These are phyloP conservation scores for Tinamus major DNA, from an alignment of 2,797 vertebrate genomes.

Conservation along the genomic window DNA sequence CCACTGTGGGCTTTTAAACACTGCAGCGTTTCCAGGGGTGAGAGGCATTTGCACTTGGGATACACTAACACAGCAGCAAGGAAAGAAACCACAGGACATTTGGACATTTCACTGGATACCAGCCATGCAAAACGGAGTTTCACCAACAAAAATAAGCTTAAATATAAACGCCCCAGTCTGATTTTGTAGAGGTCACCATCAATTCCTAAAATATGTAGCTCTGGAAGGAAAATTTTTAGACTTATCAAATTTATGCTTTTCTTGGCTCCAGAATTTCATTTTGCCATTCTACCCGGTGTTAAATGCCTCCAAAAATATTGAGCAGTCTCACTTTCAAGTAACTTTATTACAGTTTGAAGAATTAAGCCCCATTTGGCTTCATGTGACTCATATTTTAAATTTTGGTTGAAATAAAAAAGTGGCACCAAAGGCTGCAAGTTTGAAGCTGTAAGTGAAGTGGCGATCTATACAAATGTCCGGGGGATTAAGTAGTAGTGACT, in stretches of 20 bases:
- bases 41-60: background rate
- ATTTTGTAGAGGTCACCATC: background rate
- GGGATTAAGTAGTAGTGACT: slow-evolving; percentile 27
- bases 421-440: slow-evolving; percentile 23
- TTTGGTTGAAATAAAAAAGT: slow-evolving; percentile 43
- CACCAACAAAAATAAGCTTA: background rate
- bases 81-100: background rate
- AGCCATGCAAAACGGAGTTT: background rate
- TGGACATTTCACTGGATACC: background rate
- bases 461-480: slow-evolving; percentile 35
- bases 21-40: background rate
- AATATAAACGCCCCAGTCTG: background rate
- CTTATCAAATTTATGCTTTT: slow-evolving; percentile 42
- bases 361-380: slow-evolving; percentile 20
- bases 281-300: background rate
- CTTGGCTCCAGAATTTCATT: slow-evolving; percentile 43
- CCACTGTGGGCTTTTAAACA: background rate
- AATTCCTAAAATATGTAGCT: slow-evolving; percentile 28
- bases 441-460: slow-evolving; percentile 19
- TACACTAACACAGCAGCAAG: background rate
- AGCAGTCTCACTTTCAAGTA: background rate
- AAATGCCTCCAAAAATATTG: slow-evolving; percentile 19
- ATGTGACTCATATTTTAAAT: slow-evolving; percentile 6
- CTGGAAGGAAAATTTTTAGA: slow-evolving; percentile 8
- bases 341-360: background rate